These are phyloP conservation scores for Aphelinus atriplicis DNA, from an alignment of 1,140 invertebrate species.

Conservation along the genomic window DNA sequence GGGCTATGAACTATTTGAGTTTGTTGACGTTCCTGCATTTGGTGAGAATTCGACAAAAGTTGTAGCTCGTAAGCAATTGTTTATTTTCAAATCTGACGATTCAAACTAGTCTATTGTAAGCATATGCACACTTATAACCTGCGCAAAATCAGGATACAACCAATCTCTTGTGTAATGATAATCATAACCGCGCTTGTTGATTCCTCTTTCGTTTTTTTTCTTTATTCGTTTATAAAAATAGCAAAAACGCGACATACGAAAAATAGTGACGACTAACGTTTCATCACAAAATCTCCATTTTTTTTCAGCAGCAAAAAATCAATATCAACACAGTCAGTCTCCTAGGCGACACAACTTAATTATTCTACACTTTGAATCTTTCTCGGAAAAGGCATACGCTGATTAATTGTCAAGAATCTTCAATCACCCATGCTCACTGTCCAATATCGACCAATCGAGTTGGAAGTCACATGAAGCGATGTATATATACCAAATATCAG, in stretches of 20 bases:
- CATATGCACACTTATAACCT: slow-evolving; percentile 24
- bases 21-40: neutral
- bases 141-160: slow-evolving; percentile 28
- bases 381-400: neutral
- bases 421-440: too few species aligned
- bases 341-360: slow-evolving; percentile 30
- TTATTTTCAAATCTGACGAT: neutral
- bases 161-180: neutral
- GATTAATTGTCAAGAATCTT: too few species aligned
- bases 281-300: slow-evolving; percentile 2
- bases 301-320: slow-evolving; percentile 18
- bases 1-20: slow-evolving; percentile 1
- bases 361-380: slow-evolving; percentile 30
- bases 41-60: slow-evolving; percentile 1
- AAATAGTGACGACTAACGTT: slow-evolving; percentile 33
- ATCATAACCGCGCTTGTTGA: slow-evolving; percentile 25
- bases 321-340: slow-evolving; percentile 37
- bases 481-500: too few species aligned
- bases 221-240: slow-evolving; percentile 39
- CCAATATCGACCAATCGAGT: too few species aligned
- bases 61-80: slow-evolving; percentile 21
- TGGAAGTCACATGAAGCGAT: too few species aligned
- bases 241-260: slow-evolving; percentile 35
- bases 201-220: slow-evolving; percentile 12
- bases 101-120: slow-evolving; percentile 1